These are phyloP conservation scores for Chrysolina haemoptera DNA, from an alignment of 2,888 invertebrate genomes.

Conservation along the genomic window DNA sequence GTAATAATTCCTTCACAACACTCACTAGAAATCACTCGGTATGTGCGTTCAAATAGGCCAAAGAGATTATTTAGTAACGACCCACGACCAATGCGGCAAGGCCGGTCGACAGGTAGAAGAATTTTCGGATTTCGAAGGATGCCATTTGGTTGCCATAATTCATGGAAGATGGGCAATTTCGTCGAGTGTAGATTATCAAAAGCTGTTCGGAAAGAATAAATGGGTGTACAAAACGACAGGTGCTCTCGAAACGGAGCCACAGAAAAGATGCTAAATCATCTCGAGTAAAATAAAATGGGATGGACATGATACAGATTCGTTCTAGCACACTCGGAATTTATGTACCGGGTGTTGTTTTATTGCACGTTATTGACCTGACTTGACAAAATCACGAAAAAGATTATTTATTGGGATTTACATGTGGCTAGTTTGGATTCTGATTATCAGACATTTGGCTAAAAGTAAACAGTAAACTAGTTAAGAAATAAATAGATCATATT, in stretches of 20 bases:
- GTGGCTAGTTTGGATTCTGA: background rate
- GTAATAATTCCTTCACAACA: background rate
- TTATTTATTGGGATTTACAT: background rate
- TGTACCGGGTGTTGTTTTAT: background rate
- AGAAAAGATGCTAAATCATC: slow-evolving; percentile 22
- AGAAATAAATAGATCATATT: too few relatives aligned
- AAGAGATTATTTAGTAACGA: slow-evolving; percentile 12
- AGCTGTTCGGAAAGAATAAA: slow-evolving; percentile 10
- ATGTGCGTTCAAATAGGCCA: slow-evolving; percentile 20
- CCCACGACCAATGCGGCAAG: slow-evolving; percentile 17
- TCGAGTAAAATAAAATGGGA: slow-evolving; percentile 12
- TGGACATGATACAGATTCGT: slow-evolving; percentile 1
- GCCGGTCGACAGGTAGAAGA: slow-evolving; percentile 18
- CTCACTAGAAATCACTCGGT: slow-evolving; percentile 5
- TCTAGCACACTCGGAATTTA: background rate
- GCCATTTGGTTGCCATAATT: slow-evolving; percentile 22
- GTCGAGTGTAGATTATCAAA: slow-evolving; percentile 12
- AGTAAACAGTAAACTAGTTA: too few relatives aligned
- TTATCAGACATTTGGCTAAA: too few relatives aligned
- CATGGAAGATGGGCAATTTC: slow-evolving; percentile 20
- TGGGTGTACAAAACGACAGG: slow-evolving; percentile 13
- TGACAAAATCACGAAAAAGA: background rate
- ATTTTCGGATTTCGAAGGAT: slow-evolving; percentile 22
- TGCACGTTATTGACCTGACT: background rate
- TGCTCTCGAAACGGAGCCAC: slow-evolving; percentile 9